Conservation (phyloP, 1,140 invertebrate species). For the Cecropterus lyciades region DNA sequence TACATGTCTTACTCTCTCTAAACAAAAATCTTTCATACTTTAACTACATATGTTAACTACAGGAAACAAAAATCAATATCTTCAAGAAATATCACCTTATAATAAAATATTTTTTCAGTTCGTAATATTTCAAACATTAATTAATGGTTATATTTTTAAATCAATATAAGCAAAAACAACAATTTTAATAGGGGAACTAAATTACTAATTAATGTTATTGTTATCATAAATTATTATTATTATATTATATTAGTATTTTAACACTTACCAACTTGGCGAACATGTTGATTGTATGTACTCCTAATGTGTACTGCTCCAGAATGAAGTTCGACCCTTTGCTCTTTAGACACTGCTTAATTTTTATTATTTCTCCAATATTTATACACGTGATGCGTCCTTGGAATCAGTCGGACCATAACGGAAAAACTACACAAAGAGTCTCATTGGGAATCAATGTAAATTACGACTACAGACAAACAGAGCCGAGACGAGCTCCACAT, state of each 20-base stretch:
- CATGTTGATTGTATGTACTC: constrained; percentile 62
- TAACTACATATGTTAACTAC: no score
- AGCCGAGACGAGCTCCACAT: constrained; percentile 66
- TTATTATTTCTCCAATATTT: constrained; percentile 68
- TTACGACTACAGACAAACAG: constrained; percentile 65
- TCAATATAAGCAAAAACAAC: no score
- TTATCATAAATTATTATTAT: not conserved
- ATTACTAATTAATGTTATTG: no score
- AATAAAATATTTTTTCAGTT: no score
- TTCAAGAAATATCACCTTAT: no score
- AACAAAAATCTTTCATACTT: no score
- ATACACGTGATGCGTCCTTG: constrained; percentile 68
- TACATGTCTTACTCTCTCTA: no score
- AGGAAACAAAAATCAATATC: no score
- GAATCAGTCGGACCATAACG: constrained; percentile 60
- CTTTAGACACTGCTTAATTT: constrained; percentile 55
- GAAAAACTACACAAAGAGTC: constrained; percentile 65
- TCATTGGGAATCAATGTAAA: constrained; percentile 72
- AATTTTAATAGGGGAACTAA: no score
- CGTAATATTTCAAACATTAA: no score
- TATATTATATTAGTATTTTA: constrained; percentile 12
- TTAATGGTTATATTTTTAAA: no score
- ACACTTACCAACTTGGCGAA: constrained; percentile 71
- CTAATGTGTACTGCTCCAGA: constrained; percentile 27
- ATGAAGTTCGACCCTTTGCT: constrained; percentile 29